These are phyloP conservation scores for Pseudochromis fuscus DNA, from an alignment of 2,797 vertebrate species.

Conservation along the genomic window DNA sequence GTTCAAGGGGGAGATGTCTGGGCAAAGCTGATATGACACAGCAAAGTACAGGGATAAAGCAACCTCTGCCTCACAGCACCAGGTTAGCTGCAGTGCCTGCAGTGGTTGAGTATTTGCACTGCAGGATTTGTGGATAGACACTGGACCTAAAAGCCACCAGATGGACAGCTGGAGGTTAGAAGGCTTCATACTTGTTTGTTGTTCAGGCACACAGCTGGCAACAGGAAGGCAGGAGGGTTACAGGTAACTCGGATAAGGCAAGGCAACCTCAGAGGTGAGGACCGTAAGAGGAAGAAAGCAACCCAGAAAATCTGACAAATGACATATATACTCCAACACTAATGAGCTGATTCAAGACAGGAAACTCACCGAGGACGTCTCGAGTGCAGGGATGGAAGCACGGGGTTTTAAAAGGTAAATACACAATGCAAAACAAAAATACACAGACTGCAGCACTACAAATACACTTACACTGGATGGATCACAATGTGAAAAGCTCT, in stretches of 20 bases:
- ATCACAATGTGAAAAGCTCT: background rate
- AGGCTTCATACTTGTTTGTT: slow-evolving; percentile 49
- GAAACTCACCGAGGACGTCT: slow-evolving; percentile 43
- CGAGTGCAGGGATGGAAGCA: slow-evolving; percentile 30
- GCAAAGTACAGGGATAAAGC: slow-evolving; percentile 10
- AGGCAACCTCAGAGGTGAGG: slow-evolving; percentile 33
- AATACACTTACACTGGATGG: background rate
- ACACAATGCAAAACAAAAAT: slow-evolving; percentile 34
- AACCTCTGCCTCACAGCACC: slow-evolving; percentile 3
- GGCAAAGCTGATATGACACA: slow-evolving; percentile 8
- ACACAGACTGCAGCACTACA: slow-evolving; percentile 5
- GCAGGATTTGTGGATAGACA: slow-evolving; percentile 14
- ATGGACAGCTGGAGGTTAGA: slow-evolving; percentile 58
- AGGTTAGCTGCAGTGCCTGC: slow-evolving; percentile 13
- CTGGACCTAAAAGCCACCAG: slow-evolving; percentile 19
- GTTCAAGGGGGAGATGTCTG: slow-evolving; percentile 26
- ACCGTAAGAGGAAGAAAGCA: slow-evolving; percentile 48
- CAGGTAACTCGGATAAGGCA: slow-evolving; percentile 26
- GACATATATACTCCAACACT: slow-evolving; percentile 51
- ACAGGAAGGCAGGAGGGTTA: slow-evolving; percentile 27
- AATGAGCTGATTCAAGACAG: slow-evolving; percentile 66
- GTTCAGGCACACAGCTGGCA: slow-evolving; percentile 40
- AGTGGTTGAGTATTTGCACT: slow-evolving; percentile 3
- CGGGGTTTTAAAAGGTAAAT: slow-evolving; percentile 40
- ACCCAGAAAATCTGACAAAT: slow-evolving; percentile 63